These are phyloP conservation scores for Sitta carolinensis DNA, from an alignment of 2,797 vertebrate genomes.

Conservation along the genomic window DNA sequence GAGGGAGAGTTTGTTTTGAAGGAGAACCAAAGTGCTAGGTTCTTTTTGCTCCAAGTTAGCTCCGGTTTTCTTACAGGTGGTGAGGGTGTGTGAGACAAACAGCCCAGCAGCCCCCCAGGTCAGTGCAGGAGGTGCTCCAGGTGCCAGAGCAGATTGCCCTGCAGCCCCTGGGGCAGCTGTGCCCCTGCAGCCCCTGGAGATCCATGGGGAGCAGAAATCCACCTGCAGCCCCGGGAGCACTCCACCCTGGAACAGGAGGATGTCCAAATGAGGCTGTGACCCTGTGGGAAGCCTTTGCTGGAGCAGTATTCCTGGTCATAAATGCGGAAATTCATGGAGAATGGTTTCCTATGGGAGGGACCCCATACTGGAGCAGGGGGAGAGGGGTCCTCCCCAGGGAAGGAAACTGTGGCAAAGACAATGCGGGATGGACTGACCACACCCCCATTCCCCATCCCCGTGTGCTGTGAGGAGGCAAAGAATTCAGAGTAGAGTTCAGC, in stretches of 20 bases:
- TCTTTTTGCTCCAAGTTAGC: background rate
- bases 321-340: no score
- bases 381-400: background rate
- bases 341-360: background rate
- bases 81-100: background rate
- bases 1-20: background rate
- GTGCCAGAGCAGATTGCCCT: background rate
- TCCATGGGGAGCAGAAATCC: no score
- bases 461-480: background rate
- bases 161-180: background rate
- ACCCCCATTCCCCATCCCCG: background rate
- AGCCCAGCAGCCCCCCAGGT: background rate
- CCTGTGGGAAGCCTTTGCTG: rapidly evolving
- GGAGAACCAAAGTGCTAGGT: background rate
- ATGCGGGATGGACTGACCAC: background rate
- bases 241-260: background rate
- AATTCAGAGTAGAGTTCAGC: background rate
- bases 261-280: background rate
- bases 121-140: background rate
- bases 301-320: background rate
- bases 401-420: background rate
- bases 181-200: background rate
- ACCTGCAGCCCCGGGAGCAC: background rate
- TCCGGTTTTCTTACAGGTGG: background rate
- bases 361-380: background rate